Conservation (phyloP, 2,888 invertebrate genomes). For the Xestia c-nigrum region DNA sequence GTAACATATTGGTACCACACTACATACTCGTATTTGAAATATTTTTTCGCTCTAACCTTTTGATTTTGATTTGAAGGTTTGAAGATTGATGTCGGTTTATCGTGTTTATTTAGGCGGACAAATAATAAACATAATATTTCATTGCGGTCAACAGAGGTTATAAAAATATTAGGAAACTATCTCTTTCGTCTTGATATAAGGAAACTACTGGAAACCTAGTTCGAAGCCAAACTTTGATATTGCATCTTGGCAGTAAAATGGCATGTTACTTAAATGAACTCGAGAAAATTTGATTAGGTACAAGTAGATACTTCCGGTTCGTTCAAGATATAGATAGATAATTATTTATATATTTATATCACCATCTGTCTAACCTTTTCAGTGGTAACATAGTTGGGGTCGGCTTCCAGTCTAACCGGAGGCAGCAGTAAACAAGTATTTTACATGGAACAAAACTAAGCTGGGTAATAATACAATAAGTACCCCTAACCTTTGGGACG, state of each 20-base stretch:
- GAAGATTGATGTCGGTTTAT: neutral
- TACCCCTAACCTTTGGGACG: too few species aligned
- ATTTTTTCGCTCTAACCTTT: neutral
- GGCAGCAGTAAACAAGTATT: too few species aligned
- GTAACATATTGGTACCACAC: constrained; percentile 1
- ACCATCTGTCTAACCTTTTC: too few species aligned
- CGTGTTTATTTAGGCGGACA: neutral
- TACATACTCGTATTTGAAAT: neutral
- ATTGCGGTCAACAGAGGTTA: neutral
- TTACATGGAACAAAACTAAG: too few species aligned
- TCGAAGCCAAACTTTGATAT: neutral
- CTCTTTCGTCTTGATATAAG: neutral
- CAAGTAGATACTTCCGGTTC: neutral
- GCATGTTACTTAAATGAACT: neutral
- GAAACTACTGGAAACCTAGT: neutral
- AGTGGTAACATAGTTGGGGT: too few species aligned
- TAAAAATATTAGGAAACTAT: neutral
- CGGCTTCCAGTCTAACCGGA: too few species aligned
- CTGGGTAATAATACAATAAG: too few species aligned
- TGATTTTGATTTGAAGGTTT: neutral
- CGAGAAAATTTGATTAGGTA: neutral
- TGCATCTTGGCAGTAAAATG: neutral
- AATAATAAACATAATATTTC: neutral
- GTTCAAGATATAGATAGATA: neutral
- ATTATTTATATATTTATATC: too few species aligned